Evolutionary conservation across 2,888 invertebrate genomes (phyloP), one percentile per base, ranked within the genome.

Genomic region (Galeruca laticollis): DNA sequence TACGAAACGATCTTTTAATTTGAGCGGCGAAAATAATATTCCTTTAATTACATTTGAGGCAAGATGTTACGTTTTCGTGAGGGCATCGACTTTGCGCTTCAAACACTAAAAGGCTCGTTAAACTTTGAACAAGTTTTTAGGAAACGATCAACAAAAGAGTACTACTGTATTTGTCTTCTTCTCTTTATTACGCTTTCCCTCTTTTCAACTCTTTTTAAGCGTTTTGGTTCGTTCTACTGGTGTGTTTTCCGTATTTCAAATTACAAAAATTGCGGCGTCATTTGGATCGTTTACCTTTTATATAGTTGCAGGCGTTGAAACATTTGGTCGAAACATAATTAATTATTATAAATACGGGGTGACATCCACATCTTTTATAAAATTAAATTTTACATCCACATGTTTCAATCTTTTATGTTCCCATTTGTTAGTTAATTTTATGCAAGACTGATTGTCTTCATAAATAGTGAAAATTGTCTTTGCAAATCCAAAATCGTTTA

Each of bases 91-190:
- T 65, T 62, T 59, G 33, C 40, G 67, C 60, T 57, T 72, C 60
- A 72, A 70, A 69, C 59, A 77, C 78, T 79, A 79, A 62, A 51
- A 78, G 73, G 79, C 78, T 80, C 81, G 80, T 81, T 80, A 81
- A 80, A 77, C 80, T 80, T 82, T 80, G 81, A 80, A 81, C 82
- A 82, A 81, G 79, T 81, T 81, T 80, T 79, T 73, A 76, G 75
- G 79, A 81, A 81, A 81, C 75, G 76, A 80, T 71, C 73, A 80
- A 70, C 69, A 70, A 47, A 47, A 47, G 43, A 69, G 62, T 62
- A 64, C 52, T 47, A 21, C 56, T 43, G 33, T 10, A 20, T 15
- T 13, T 47, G 15, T 60, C 51, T 49, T 15, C n/a, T n/a, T 63
- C 63, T 63, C 37, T 54, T 18, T 11, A 13, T 10, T 31, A 57